Percentiles rank a stretch among this genome's conserved stretches.
Conservation (phyloP, 2,888 invertebrate species). For the Erebia epiphron region DNA sequence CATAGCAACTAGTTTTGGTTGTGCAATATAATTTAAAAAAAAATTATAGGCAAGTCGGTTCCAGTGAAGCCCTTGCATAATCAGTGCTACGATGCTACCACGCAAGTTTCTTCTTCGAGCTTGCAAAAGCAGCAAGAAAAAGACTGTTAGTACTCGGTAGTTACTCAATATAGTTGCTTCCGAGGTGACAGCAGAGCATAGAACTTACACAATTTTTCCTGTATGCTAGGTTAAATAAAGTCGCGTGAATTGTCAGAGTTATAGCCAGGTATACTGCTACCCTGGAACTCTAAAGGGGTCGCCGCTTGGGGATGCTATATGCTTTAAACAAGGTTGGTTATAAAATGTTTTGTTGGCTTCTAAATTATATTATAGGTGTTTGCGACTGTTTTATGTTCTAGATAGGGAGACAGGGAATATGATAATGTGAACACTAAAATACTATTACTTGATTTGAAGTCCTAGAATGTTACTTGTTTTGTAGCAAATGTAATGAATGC, state of each 20-base stretch:
- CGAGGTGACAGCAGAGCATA: not conserved
- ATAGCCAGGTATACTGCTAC: slow-evolving; percentile 11
- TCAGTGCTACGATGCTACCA: too few relatives aligned
- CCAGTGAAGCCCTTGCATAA: too few relatives aligned
- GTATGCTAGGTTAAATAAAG: slow-evolving; percentile 5
- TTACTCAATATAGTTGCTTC: not conserved
- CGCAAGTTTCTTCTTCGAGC: too few relatives aligned
- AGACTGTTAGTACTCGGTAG: too few relatives aligned
- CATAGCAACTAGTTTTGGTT: too few relatives aligned
- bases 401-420: not conserved
- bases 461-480: not conserved
- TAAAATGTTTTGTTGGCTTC: slow-evolving; percentile 17
- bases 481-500: not conserved
- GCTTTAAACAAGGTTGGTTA: slow-evolving; percentile 18
- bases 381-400: slow-evolving; percentile 13
- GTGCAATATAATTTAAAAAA: too few relatives aligned
- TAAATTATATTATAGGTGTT: not conserved
- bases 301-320: slow-evolving; percentile 9
- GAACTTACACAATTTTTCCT: slow-evolving; percentile 2
- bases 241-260: slow-evolving; percentile 10
- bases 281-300: not conserved
- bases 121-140: too few relatives aligned
- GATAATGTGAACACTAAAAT: slow-evolving; percentile 6
- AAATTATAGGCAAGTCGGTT: too few relatives aligned
- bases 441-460: not conserved